Evolutionary conservation across 1,140 invertebrate genomes (phyloP), one percentile per base, ranked within the genome.

Genomic region (Trypoxylus dichotomus): DNA sequence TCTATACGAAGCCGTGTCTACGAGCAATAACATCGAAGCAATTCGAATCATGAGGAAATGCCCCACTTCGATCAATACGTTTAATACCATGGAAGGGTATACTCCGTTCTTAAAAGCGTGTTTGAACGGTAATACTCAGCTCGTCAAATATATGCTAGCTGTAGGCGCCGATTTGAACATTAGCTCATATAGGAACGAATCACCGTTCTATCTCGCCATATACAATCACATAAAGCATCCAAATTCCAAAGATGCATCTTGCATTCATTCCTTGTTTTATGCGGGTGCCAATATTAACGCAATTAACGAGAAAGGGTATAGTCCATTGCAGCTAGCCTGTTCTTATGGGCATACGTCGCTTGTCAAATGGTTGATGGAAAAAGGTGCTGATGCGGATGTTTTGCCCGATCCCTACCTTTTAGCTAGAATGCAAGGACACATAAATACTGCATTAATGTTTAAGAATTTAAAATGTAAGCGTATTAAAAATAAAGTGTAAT

Each of bases 181-280:
- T 3, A 82, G 80, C 75, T 81, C 84, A 1, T 60, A 32, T 42
- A 77, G 77, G 13, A 71, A 81, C 6, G 84, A 85, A 77, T 81
- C 77, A 0, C 74, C 80, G 0, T 83, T 84, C 60, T 83, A 83
- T 76, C 78, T 85, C 11, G 81, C 83, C 0, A 78, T 79, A 5
- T 83, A 80, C 74, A 74, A 84, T 76, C 78, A 79, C 25, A 79
- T 84, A 2, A 74, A 79, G 76, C 63, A 84, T 73, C 78, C 79
- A 21, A 21, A 76, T 10, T 79, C 27, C 24, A 80, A 79, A 79
- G 83, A 85, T 77, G 83, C 83, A 1, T 77, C 80, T 13, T 85
- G 84, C 63, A 81, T 85, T 24, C 80, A 82, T 75, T 79, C 83
- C 41, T 78, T 85, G 1, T 85, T 77, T 79, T 80, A 84, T 75